Evolutionary conservation across 2,113 vertebrate species (phyloP), one percentile per base, ranked within the genome.

Genomic region (Istiophorus platypterus): DNA sequence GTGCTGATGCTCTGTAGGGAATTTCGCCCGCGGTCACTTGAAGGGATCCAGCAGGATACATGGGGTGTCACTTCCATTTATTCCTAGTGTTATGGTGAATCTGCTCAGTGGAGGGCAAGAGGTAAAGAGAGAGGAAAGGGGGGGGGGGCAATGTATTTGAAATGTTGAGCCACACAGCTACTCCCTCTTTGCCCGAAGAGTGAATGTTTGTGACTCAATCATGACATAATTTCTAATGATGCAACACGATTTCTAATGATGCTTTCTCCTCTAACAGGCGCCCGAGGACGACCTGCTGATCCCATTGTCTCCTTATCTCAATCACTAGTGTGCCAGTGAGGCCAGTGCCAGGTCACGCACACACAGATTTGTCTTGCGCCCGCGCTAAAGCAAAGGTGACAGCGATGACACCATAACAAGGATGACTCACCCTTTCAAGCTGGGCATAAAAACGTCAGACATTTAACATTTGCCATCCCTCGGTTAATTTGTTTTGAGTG

Each of bases 341-440:
- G 73, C 65, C 72, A 71, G 61, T 26, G 71, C 76, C 64, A 68
- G 74, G 84, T 85, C 90, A 84, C 52, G 82, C 84, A 74, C 78
- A 76, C 70, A 63, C 26, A 78, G 77, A 90, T 89, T 87, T 88
- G 0, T 67, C 89, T 82, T 91, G 83, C 62, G 82, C 42, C 51
- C 26, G 15, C 10, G 77, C 84, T 74, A 66, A 67, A 83, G 76
- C 73, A 84, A 85, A 88, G 92, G 84, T 90, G 93, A 91, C 88
- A 95, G 85, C 79, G 89, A 85, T 80, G 91, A 82, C 61, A 86
- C 89, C 59, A 7, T n/a, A 45, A 78, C 76, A 87, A 86, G 39
- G 72, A 77, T 83, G 84, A 88, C 84, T 91, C 89, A 86, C 73
- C 64, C 42, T 29, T 13, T 90, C 73, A 84, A 78, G 68, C 68